These are phyloP conservation scores for Epinotia nisella DNA, from an alignment of 2,888 invertebrate genomes.

Conservation along the genomic window DNA sequence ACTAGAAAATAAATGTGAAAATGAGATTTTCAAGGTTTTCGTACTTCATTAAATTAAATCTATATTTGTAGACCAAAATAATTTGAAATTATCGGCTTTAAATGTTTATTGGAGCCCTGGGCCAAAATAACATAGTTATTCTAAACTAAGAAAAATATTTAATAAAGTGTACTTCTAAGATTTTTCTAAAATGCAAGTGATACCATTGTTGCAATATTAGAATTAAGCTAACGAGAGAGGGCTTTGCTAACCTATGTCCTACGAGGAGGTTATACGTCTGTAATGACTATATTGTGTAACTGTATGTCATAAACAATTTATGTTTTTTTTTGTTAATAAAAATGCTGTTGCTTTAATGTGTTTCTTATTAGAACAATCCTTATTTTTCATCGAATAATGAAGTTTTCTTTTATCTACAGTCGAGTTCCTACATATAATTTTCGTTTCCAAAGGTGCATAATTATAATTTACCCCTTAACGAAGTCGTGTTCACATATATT, in stretches of 20 bases:
- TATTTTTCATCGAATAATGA: conserved; percentile 5
- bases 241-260: conserved; percentile 63
- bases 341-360: conserved; percentile 76
- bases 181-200: conserved; percentile 75
- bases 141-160: conserved; percentile 41
- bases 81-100: conserved; percentile 42
- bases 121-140: conserved; percentile 38
- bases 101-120: conserved; percentile 40
- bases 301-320: conserved; percentile 58
- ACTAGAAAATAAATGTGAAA: conserved; percentile 12
- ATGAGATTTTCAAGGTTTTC: conserved; percentile 1
- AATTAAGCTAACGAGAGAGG: conserved; percentile 65
- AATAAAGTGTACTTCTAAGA: conserved; percentile 51
- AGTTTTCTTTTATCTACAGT: too few species aligned
- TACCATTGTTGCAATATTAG: conserved; percentile 83
- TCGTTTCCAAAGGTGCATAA: too few species aligned
- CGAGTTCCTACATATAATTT: too few species aligned
- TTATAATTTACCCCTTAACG: too few species aligned
- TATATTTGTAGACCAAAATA: conserved; percentile 34
- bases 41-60: conserved; percentile 29
- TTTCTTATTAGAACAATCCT: conserved; percentile 52
- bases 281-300: conserved; percentile 48
- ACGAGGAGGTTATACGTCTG: conserved; percentile 51
- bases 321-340: conserved; percentile 74
- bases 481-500: too few species aligned